Base-by-base conservation (phyloP, 1,140 invertebrate genomes). In the Drosophila rhopaloa region DNA sequence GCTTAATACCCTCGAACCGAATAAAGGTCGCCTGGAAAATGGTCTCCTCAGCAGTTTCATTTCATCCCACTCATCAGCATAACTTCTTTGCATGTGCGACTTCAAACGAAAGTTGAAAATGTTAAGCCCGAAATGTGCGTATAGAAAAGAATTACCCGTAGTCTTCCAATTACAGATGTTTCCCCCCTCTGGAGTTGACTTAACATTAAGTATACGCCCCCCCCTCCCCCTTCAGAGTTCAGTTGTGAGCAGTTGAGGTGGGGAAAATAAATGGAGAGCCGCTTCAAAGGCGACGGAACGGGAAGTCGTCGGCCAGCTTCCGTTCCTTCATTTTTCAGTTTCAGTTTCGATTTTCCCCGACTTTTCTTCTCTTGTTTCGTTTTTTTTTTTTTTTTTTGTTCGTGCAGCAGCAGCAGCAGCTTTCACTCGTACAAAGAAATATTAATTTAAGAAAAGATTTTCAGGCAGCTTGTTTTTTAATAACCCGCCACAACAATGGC, bases 391-490 rank as follows among this genome's bases (percentile, higher is more conserved):
- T 47, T 16, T 41, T 73, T 27, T 35, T 38, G 38, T 13, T 24
- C 24, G 24, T 29, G 16, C 16, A 29, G 11, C 37, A 47, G 32
- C 1, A n/a, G n/a, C 1, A 19, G 43, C 4, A 10, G 60, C 72
- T 53, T 53, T 48, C 57, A 61, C 47, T 62, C 37, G 65, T 70
- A 75, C 70, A 81, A 83, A 62, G 79, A 82, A 86, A 86, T 86
- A 86, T 86, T 82, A 86, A 86, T 86, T 86, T 88, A 81, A 72
- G 79, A 76, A 79, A 86, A 75, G 71, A 86, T 76, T 78, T 78
- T 73, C 73, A 78, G 83, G 76, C 72, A 73, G 81, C 79, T 74
- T 85, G 82, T 85, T 85, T 75, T 85, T 86, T 86, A 85, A 85
- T 85, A 85, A 85, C 81, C 79, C 63, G 58, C 81, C 73, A 77